Evolutionary conservation across 1,140 invertebrate genomes (phyloP).

Genomic region (Temnothorax longispinosus): DNA sequence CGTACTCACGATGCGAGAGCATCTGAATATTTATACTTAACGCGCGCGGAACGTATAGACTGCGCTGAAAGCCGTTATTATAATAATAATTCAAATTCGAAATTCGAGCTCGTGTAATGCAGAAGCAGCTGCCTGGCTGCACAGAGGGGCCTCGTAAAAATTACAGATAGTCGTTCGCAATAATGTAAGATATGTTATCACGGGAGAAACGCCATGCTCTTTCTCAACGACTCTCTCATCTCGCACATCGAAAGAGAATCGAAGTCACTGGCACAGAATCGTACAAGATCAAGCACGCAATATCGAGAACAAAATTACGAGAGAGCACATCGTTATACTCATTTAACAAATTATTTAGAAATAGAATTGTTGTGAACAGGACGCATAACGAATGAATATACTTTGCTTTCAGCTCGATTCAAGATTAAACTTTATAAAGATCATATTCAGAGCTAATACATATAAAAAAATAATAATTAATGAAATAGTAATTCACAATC

Average conservation of each 20-base stretch:
- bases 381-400: not conserved
- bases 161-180: constrained; percentile 26
- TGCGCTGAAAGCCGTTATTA: constrained; percentile 29
- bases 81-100: constrained; percentile 54
- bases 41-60: not conserved
- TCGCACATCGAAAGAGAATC: not conserved
- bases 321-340: not conserved
- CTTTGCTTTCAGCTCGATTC: not conserved
- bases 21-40: constrained; percentile 50
- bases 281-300: not conserved
- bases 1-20: constrained; percentile 9
- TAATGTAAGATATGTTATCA: constrained; percentile 31
- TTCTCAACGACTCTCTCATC: constrained; percentile 1
- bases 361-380: not conserved
- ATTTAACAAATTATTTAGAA: constrained; percentile 30
- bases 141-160: constrained; percentile 5
- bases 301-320: constrained; percentile 18
- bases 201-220: constrained; percentile 15
- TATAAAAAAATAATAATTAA: not conserved
- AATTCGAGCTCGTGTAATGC: constrained; percentile 29
- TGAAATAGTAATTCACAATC: not conserved
- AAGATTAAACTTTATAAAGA: not conserved
- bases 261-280: constrained; percentile 27
- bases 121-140: constrained; percentile 19
- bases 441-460: not conserved